phyloP scores from a whole-genome alignment of 1,140 invertebrate genomes.

The Pachypsylla venusta region DNA sequence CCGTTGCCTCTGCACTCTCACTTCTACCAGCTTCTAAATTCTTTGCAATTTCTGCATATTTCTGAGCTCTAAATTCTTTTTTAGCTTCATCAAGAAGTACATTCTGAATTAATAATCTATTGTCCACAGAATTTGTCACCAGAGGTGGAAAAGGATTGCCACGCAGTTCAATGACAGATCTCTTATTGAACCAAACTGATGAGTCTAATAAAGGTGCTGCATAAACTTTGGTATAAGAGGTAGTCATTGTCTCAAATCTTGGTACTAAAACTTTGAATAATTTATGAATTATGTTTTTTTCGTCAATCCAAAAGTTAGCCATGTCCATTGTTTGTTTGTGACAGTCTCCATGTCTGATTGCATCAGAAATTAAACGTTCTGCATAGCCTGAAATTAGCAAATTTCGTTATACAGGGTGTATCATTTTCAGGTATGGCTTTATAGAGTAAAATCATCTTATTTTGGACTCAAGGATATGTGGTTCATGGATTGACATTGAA shows the following conservation, averaged over 20 bases:
- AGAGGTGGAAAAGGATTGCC: slow-evolving; percentile 40
- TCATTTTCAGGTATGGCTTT: too few species aligned
- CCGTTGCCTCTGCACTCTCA: too few species aligned
- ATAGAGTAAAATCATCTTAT: too few species aligned
- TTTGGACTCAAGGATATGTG: too few species aligned
- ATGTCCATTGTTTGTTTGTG: slow-evolving; percentile 75
- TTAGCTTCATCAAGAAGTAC: slow-evolving; percentile 54
- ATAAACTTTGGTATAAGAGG: slow-evolving; percentile 55
- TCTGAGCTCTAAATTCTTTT: slow-evolving; percentile 39
- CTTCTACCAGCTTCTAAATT: slow-evolving; percentile 25
- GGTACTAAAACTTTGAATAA: slow-evolving; percentile 84
- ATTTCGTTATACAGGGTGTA: too few species aligned
- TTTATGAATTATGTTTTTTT: slow-evolving; percentile 82
- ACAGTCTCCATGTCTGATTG: slow-evolving; percentile 67
- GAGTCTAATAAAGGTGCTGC: slow-evolving; percentile 40
- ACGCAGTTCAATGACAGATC: slow-evolving; percentile 55
- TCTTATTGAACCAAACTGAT: slow-evolving; percentile 30
- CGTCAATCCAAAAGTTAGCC: slow-evolving; percentile 74
- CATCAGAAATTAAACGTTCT: slow-evolving; percentile 69
- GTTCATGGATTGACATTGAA: too few species aligned
- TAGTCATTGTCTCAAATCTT: slow-evolving; percentile 51
- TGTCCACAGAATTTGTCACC: slow-evolving; percentile 35
- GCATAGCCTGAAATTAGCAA: not conserved
- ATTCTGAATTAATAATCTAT: slow-evolving; percentile 51
- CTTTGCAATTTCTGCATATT: slow-evolving; percentile 31